Base-by-base conservation (phyloP, 2,113 vertebrate genomes). In the Laticauda colubrina region DNA sequence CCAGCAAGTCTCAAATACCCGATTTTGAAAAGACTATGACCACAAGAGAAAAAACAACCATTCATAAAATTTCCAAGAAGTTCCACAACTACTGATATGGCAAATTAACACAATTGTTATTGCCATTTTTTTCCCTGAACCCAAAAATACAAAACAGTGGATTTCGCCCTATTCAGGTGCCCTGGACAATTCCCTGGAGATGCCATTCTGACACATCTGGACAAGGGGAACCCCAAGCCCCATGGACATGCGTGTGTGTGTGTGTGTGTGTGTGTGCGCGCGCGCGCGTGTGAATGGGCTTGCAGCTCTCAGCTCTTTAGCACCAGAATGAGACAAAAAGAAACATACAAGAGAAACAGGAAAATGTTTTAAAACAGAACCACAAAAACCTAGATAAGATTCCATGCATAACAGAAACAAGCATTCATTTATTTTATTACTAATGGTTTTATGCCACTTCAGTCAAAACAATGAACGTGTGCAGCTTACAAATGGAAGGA, bases 21-120 rank as follows among this genome's bases (percentile, higher is more conserved):
- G 39, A 29, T 93, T 86, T 81, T 55, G 69, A 59, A 90, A 94
- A 34, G 90, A 87, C 92, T 39, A 45, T 2, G 29, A 87, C 39
- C 23, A 93, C 85, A 24, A 90, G 26, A 69, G 64, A 69, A 34
- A 51, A 69, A 69, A 14, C 61, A n/a, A 69, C 61, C 14, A 69
- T 69, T 29, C 61, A 69, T 11, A 69, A 69, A 75, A n/a, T n/a
- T 75, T 18, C 12, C 14, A 34, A 34, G 64, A 34, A 18, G 64
- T 75, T 75, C 64, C 12, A 2, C 64, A 6, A 75, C 5, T 34
- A 34, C 64, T 34, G 64, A 34, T 75, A 2, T 75, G n/a, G 64
- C 14, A 75, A 18, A 2, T 75, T 34, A 75, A 75, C 64, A 75
- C 64, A 75, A 75, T 34, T 75, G 23, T 24, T 43, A 43, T 86